These are phyloP conservation scores for Ornithorhynchus anatinus DNA, from an alignment of 2,113 vertebrate species.

Conservation along the genomic window DNA sequence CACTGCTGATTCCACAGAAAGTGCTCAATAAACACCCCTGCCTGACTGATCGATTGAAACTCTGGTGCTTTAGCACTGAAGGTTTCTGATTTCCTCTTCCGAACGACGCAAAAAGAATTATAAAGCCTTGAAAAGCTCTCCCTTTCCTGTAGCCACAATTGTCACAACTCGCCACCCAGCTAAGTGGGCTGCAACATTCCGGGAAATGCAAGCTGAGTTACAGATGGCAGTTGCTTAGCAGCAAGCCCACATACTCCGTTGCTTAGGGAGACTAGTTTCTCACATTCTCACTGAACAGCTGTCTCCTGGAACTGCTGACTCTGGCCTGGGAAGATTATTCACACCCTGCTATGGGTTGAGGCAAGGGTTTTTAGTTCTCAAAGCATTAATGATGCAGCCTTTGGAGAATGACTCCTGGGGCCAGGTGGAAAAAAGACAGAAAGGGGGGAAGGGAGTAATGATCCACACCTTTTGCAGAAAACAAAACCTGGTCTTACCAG, in stretches of 20 bases:
- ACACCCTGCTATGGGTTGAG: neutral
- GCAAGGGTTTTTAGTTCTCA: neutral
- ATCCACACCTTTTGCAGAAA: neutral
- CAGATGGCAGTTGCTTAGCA: neutral
- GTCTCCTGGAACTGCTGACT: neutral
- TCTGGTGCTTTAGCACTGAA: too few relatives aligned
- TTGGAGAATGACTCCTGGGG: neutral
- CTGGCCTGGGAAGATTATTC: conserved; percentile 7
- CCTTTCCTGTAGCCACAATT: neutral
- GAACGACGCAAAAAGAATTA: neutral
- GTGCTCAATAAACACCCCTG: too few relatives aligned
- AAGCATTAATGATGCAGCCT: neutral
- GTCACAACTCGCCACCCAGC: neutral
- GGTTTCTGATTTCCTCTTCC: neutral
- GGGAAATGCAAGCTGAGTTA: neutral
- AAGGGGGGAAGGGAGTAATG: neutral
- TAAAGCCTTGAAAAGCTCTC: too few relatives aligned
- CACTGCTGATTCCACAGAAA: too few relatives aligned
- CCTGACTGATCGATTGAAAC: too few relatives aligned
- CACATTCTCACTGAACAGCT: neutral
- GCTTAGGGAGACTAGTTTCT: neutral
- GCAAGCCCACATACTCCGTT: neutral
- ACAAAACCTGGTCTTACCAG: neutral
- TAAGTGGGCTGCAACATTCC: neutral
- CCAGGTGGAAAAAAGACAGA: neutral